Base-by-base conservation (phyloP, 2,888 invertebrate genomes). In the Lissonota sp. region DNA sequence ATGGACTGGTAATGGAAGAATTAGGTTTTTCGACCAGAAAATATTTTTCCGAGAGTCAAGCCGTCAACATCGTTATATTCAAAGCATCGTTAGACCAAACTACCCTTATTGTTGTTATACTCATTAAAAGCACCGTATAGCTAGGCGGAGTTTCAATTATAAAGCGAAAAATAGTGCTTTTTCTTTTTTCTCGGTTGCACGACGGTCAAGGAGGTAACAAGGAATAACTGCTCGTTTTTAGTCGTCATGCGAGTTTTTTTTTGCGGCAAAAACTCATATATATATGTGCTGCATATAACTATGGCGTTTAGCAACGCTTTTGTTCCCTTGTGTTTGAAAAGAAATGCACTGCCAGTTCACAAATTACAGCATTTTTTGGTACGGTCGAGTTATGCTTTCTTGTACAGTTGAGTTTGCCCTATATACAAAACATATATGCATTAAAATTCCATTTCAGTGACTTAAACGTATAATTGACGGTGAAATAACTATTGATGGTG, bases 161-260 rank as follows among this genome's bases (percentile, higher is more conserved):
- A 66, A 49, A 40, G 71, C 79, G 82, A 79, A 79, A 82, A 83
- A 82, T 76, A 83, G 76, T 12, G 49, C 58, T 42, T 62, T 63
- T 63, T 73, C 69, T 42, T 69, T 72, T 75, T 57, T 55, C 55
- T 42, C 42, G 40, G 12, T 10, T 16, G n/a, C 53, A 49, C 8
- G 26, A 67, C 51, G 55, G 60, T 55, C 62, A 69, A 67, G 72
- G 53, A 69, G 63, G 26, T 72, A 77, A 72, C 72, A 69, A 63
- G 62, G 58, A 60, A 60, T 73, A 63, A 39, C 69, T 63, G 67
- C 58, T 80, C 71, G 67, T 72, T 76, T 67, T 63, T 72, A 79
- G 62, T 60, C 60, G 62, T 46, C 49, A 49, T 16, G 26, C 39
- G 51, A 71, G 57, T 66, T 66, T 46, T 72, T 39, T 40, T 63